A percentile compares a stretch with the other conserved stretches of the same genome.
These are phyloP conservation scores for Enteromius unitaeniatus DNA, from an alignment of 2,797 vertebrate species.

Conservation along the genomic window DNA sequence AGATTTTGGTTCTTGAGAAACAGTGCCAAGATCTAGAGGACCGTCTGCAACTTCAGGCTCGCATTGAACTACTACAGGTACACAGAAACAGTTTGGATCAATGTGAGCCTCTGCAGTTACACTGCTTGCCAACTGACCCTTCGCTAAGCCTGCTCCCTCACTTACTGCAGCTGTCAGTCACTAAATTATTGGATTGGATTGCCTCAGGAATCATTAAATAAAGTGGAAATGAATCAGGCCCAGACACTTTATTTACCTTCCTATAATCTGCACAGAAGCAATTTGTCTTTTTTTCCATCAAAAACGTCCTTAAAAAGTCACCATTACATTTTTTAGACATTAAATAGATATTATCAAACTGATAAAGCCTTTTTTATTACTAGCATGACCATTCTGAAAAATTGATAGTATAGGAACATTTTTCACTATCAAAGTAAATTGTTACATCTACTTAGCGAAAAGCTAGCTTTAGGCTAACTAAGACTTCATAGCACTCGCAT, in stretches of 20 bases:
- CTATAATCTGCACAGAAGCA: neutral
- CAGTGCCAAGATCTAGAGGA: constrained; percentile 89
- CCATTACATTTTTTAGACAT: neutral
- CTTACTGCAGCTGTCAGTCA: neutral
- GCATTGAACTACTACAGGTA: constrained; percentile 90
- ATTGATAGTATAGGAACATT: neutral
- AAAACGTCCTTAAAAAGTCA: neutral
- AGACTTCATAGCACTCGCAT: too few relatives aligned
- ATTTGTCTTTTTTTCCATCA: neutral
- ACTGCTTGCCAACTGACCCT: constrained; percentile 11
- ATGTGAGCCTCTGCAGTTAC: neutral
- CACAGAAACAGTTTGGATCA: neutral
- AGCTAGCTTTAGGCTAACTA: too few relatives aligned
- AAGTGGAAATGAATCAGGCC: constrained; percentile 10
- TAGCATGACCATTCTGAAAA: neutral
- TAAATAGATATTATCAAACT: neutral
- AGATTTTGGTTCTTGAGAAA: constrained; percentile 88
- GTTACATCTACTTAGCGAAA: too few relatives aligned
- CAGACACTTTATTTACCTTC: neutral
- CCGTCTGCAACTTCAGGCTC: constrained; percentile 86
- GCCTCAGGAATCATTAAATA: neutral
- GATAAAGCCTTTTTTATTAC: neutral
- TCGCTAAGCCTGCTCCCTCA: neutral
- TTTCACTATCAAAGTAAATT: too few relatives aligned
- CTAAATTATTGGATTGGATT: constrained; percentile 1